These are phyloP conservation scores for Alentia gelatinosa DNA, from an alignment of 2,888 invertebrate genomes.

Conservation along the genomic window DNA sequence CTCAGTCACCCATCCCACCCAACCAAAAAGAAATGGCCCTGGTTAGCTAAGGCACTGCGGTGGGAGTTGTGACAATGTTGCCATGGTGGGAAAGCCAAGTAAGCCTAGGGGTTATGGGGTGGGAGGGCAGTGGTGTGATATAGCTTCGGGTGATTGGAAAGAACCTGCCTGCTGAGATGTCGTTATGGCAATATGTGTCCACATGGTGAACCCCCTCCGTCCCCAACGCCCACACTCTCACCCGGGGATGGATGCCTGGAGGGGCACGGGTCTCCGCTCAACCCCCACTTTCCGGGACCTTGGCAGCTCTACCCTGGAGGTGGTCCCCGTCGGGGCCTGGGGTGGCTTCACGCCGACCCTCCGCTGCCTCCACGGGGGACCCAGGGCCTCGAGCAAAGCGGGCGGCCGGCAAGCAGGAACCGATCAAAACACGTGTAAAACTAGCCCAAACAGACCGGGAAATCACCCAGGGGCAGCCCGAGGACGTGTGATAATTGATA, in stretches of 20 bases:
- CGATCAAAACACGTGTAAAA: constrained; percentile 42
- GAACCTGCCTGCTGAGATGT: neutral
- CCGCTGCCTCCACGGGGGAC: neutral
- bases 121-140: neutral
- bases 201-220: neutral
- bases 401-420: neutral
- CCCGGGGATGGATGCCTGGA: neutral
- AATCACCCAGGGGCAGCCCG: constrained; percentile 6
- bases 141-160: neutral
- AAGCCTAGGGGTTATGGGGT: too few species aligned
- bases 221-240: neutral
- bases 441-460: neutral
- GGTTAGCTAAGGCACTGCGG: neutral
- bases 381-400: neutral
- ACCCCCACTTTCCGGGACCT: neutral
- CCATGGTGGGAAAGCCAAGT: neutral
- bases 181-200: constrained; percentile 26
- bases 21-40: neutral
- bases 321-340: neutral
- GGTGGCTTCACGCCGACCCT: neutral
- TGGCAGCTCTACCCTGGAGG: neutral
- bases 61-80: neutral
- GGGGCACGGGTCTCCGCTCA: neutral
- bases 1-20: neutral
- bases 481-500: neutral